phyloP scores from a whole-genome alignment of 1,140 invertebrate genomes.

The Drosophila ambigua region DNA sequence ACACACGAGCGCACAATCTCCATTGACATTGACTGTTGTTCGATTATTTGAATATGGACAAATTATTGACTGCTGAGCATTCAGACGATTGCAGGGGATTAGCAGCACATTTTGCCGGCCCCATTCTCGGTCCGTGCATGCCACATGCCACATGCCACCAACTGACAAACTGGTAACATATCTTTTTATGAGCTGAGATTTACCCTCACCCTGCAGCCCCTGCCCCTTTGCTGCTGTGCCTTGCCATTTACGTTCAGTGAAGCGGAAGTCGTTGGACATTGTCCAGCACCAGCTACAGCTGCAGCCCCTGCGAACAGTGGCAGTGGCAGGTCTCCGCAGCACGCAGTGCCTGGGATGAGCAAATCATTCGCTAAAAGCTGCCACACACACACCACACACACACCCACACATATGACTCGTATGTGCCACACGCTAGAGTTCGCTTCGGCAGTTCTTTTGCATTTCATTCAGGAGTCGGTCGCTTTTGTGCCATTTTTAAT shows the following conservation, averaged over 20 bases:
- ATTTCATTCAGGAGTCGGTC: slow-evolving; percentile 6
- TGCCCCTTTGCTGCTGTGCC: not conserved
- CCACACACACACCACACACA: no score
- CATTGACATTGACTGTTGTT: slow-evolving; percentile 32
- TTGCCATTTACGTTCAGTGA: slow-evolving; percentile 8
- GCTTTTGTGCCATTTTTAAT: slow-evolving; percentile 54
- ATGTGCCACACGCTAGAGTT: not conserved
- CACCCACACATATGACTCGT: no score
- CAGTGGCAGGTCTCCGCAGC: not conserved
- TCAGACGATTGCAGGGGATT: slow-evolving; percentile 18
- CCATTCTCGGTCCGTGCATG: not conserved
- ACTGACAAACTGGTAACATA: slow-evolving; percentile 8
- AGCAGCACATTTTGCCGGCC: slow-evolving; percentile 5
- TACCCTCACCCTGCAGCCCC: no score
- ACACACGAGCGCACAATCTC: not conserved
- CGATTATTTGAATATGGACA: slow-evolving; percentile 56
- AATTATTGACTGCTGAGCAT: slow-evolving; percentile 54
- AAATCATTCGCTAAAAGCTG: not conserved
- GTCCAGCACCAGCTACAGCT: slow-evolving; percentile 2
- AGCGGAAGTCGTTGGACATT: slow-evolving; percentile 24
- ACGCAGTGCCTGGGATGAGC: not conserved
- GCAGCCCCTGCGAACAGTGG: no score
- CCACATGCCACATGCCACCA: slow-evolving; percentile 18
- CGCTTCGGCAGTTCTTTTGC: slow-evolving; percentile 24
- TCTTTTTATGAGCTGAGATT: slow-evolving; percentile 28